phyloP scores from a whole-genome alignment of 2,797 vertebrate species.

The Esox masquinongy region DNA sequence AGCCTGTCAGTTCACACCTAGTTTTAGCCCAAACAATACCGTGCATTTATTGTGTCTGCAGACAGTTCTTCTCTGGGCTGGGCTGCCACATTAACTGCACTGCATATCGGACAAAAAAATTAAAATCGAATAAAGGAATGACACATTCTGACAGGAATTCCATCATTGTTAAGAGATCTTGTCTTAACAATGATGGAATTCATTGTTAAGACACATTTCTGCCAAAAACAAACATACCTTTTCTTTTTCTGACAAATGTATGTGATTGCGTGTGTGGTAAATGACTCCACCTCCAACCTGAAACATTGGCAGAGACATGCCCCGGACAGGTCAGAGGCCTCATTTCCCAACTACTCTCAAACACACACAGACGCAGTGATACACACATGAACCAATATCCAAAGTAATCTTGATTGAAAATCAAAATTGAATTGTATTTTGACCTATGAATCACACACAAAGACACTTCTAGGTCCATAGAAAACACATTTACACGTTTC shows the following conservation, averaged over 20 bases:
- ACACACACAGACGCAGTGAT: constrained; percentile 19
- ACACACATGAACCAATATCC: constrained; percentile 20
- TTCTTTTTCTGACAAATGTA: too few species aligned
- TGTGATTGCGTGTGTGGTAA: too few species aligned
- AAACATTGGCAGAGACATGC: too few species aligned
- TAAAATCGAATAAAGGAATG: constrained; percentile 3
- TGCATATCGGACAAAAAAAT: constrained; percentile 1
- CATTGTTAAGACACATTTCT: constrained; percentile 13
- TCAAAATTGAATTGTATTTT: too few species aligned
- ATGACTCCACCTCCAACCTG: too few species aligned
- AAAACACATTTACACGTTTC: too few species aligned
- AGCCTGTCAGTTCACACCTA: constrained; percentile 28
- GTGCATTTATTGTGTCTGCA: neutral
- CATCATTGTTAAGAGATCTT: constrained; percentile 30
- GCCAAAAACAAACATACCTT: neutral
- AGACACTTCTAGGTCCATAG: too few species aligned
- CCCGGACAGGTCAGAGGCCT: too few species aligned
- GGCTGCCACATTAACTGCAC: constrained; percentile 10
- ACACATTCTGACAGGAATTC: constrained; percentile 33
- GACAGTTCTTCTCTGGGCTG: constrained; percentile 3
- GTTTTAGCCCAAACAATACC: neutral
- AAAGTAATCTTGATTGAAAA: too few species aligned
- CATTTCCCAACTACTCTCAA: too few species aligned
- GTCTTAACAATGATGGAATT: too few species aligned
- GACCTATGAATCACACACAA: too few species aligned